Conservation (phyloP, 2,113 vertebrate species). For the Poeciliopsis occidentalis region DNA sequence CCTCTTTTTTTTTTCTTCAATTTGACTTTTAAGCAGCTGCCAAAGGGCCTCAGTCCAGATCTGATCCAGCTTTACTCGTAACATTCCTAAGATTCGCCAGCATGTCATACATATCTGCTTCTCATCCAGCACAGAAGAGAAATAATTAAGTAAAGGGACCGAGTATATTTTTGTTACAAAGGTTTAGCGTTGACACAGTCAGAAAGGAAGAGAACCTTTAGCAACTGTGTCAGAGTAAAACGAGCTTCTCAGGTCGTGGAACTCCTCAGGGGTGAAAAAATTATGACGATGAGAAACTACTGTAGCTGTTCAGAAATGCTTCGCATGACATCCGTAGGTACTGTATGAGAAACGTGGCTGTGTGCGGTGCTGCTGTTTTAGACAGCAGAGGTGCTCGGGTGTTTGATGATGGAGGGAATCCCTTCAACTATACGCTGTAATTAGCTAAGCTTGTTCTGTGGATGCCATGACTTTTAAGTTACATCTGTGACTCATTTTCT, state of each 20-base stretch:
- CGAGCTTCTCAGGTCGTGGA: slow-evolving; percentile 66
- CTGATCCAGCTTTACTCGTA: slow-evolving; percentile 8
- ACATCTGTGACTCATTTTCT: slow-evolving; percentile 1
- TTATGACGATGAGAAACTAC: slow-evolving; percentile 19
- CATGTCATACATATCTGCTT: not conserved
- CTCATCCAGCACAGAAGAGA: slow-evolving; percentile 24
- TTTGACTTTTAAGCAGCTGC: not conserved
- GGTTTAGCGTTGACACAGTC: slow-evolving; percentile 20
- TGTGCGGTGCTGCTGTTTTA: too few species aligned
- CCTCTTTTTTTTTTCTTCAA: not conserved
- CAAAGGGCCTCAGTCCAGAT: not conserved
- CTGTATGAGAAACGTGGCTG: slow-evolving; percentile 6
- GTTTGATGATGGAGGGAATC: not conserved
- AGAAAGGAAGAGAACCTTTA: not conserved
- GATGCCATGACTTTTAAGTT: not conserved
- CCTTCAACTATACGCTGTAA: slow-evolving; percentile 6
- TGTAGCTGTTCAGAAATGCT: slow-evolving; percentile 17
- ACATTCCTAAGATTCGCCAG: slow-evolving; percentile 22
- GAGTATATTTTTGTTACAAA: slow-evolving; percentile 57
- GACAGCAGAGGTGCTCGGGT: not conserved
- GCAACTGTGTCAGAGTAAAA: slow-evolving; percentile 18
- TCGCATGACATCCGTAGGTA: slow-evolving; percentile 8
- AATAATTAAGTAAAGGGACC: not conserved
- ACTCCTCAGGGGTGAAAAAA: slow-evolving; percentile 70
- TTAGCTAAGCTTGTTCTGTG: slow-evolving; percentile 1